Conservation (phyloP, 2,113 vertebrate species). For the Sturnira hondurensis region DNA sequence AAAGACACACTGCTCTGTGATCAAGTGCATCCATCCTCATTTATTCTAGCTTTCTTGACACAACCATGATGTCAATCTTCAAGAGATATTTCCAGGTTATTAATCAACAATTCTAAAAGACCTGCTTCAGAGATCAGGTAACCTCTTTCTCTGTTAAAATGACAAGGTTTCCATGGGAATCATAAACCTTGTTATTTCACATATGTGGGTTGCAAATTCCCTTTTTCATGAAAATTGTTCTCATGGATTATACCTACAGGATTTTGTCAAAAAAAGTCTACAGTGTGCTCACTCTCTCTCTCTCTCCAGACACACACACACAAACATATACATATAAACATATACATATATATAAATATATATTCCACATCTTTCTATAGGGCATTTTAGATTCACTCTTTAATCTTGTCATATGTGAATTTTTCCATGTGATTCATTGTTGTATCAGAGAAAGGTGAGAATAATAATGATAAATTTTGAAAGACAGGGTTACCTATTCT, state of each 20-base stretch:
- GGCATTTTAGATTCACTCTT: not conserved
- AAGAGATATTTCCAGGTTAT: not conserved
- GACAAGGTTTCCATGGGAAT: not conserved
- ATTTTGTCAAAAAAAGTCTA: not conserved
- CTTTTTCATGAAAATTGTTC: not conserved
- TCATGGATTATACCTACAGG: not conserved
- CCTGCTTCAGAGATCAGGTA: not conserved
- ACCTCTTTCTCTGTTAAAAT: not conserved
- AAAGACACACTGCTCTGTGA: not conserved
- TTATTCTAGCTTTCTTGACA: not conserved
- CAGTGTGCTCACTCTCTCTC: not conserved
- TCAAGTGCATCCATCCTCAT: not conserved
- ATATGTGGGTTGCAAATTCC: not conserved
- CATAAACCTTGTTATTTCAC: not conserved
- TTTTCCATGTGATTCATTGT: not conserved
- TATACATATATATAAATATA: not conserved
- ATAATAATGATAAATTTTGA: not conserved
- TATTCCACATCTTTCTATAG: not conserved
- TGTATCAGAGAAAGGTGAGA: not conserved
- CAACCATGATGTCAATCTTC: not conserved
- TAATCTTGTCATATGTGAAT: not conserved
- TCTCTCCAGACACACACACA: too few relatives aligned
- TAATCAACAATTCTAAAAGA: not conserved
- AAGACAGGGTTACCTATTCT: conserved; percentile 16
- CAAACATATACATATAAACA: too few relatives aligned